Evolutionary conservation across 2,113 vertebrate genomes (phyloP).

Genomic region (Crypturellus undulatus): DNA sequence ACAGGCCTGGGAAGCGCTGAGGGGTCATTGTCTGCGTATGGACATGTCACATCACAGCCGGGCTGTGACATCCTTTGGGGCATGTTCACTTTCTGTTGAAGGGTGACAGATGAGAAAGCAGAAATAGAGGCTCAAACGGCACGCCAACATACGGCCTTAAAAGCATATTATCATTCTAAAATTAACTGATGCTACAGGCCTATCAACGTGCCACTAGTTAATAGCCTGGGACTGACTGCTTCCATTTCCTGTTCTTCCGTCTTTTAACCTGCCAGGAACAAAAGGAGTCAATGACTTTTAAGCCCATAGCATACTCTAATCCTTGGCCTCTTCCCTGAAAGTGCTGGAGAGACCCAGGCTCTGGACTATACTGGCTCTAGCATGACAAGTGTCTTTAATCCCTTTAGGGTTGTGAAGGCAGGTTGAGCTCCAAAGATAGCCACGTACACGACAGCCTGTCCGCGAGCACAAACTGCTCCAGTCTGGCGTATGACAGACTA

Average conservation of each 20-base stretch:
- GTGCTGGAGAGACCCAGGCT: neutral
- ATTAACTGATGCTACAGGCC: constrained; percentile 2
- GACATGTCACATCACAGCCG: neutral
- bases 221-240: neutral
- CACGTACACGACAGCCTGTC: constrained; percentile 4
- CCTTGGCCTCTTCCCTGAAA: neutral
- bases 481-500: neutral
- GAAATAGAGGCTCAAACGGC: neutral
- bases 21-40: rapidly evolving
- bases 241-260: neutral
- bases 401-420: neutral
- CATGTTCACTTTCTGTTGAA: neutral
- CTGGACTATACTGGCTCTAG: neutral
- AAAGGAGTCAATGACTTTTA: neutral
- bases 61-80: neutral
- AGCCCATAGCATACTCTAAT: neutral
- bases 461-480: neutral
- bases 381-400: neutral
- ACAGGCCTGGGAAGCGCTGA: neutral
- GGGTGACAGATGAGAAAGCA: neutral
- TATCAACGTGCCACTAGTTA: constrained; percentile 8
- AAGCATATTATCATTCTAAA: neutral
- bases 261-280: neutral
- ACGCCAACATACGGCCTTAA: neutral
- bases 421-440: constrained; percentile 13